Percentiles rank a stretch among this genome's conserved stretches.
phyloP scores from a whole-genome alignment of 1,140 invertebrate species.

The Scaptomyza pallida region DNA sequence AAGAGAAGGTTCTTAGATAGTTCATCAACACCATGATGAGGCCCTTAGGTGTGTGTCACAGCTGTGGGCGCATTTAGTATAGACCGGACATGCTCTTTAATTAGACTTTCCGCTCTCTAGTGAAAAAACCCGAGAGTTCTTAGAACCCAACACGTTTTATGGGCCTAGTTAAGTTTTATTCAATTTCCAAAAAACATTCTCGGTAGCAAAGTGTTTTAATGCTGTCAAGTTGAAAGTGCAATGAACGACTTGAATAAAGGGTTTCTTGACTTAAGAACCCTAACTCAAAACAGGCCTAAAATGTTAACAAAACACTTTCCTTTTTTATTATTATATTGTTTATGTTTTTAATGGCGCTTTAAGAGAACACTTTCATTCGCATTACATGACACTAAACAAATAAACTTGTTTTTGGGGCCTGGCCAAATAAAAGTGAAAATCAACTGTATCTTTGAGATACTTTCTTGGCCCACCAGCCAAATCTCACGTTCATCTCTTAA shows the following conservation, averaged over 20 bases:
- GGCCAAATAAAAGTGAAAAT: conserved; percentile 72
- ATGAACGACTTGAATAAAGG: conserved; percentile 26
- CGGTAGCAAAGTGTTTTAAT: conserved; percentile 44
- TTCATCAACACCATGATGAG: not conserved
- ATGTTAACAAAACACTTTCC: conserved; percentile 56
- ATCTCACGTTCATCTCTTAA: conserved; percentile 79
- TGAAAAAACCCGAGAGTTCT: conserved; percentile 47
- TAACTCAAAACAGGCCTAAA: conserved; percentile 6
- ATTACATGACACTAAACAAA: conserved; percentile 53
- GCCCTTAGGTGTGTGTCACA: not conserved
- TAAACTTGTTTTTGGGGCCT: conserved; percentile 52
- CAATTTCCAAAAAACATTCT: conserved; percentile 66
- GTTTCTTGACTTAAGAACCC: not conserved
- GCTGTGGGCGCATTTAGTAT: conserved; percentile 45
- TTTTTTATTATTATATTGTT: conserved; percentile 26
- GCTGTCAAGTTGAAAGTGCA: conserved; percentile 59
- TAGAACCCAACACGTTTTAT: conserved; percentile 66
- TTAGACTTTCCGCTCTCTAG: conserved; percentile 3
- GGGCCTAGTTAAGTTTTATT: conserved; percentile 61
- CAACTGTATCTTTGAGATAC: conserved; percentile 42
- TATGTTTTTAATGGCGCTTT: conserved; percentile 35
- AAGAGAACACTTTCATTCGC: conserved; percentile 72
- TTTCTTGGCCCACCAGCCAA: conserved; percentile 38
- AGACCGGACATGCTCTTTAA: conserved; percentile 50
- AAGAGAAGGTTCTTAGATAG: not conserved